A percentile compares a stretch with the other conserved stretches of the same genome.
Evolutionary conservation across 2,888 invertebrate genomes (phyloP).

Genomic region (Thera obeliscata): DNA sequence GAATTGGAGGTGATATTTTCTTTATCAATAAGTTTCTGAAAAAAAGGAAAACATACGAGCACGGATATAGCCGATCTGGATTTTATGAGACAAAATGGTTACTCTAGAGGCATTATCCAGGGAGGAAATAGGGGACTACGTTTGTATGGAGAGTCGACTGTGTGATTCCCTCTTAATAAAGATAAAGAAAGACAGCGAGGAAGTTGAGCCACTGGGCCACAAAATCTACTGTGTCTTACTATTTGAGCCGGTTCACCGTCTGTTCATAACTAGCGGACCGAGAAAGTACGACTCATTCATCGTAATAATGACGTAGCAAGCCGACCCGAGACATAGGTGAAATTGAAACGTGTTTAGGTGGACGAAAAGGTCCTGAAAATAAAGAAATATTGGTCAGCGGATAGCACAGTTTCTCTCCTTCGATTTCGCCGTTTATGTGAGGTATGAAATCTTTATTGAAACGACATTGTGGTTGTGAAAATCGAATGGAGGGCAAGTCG

Average conservation of each 20-base stretch:
- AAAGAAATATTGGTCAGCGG: slow-evolving; percentile 9
- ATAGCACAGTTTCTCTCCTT: not conserved
- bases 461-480: not conserved
- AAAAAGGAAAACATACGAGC: no score
- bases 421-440: not conserved
- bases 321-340: slow-evolving; percentile 34
- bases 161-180: no score
- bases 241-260: slow-evolving; percentile 42
- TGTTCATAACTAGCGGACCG: slow-evolving; percentile 52
- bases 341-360: slow-evolving; percentile 30
- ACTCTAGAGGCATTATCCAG: no score
- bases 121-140: no score
- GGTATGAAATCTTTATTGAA: slow-evolving; percentile 1
- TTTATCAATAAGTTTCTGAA: no score
- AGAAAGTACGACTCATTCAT: slow-evolving; percentile 63
- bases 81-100: no score
- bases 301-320: slow-evolving; percentile 62
- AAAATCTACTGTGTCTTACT: slow-evolving; percentile 19
- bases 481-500: not conserved
- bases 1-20: no score
- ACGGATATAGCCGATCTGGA: no score
- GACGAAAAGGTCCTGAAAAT: slow-evolving; percentile 8
- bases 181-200: not conserved
- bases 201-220: slow-evolving; percentile 11
- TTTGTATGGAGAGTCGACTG: no score